Conservation (phyloP, 2,113 vertebrate species). For the Australoheros scitulus region DNA sequence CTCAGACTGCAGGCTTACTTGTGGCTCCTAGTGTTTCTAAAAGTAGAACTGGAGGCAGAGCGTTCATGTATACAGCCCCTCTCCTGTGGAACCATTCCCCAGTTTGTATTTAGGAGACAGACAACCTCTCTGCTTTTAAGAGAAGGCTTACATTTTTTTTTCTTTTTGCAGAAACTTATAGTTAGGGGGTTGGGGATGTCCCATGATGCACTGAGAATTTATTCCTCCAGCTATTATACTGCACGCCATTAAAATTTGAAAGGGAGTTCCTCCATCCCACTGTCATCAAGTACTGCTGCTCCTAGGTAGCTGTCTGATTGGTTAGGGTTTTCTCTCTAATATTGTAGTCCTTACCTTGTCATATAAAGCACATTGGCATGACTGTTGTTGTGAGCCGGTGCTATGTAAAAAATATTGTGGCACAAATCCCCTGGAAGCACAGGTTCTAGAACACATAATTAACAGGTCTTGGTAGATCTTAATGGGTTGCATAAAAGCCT, state of each 20-base stretch:
- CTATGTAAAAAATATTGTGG: background rate
- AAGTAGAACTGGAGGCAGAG: background rate
- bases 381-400: background rate
- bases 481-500: no score
- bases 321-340: background rate
- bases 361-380: background rate
- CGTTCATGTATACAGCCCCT: background rate
- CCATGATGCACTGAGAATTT: background rate
- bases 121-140: background rate
- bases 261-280: background rate
- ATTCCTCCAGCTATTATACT: background rate
- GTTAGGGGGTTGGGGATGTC: background rate
- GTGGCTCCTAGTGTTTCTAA: background rate
- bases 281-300: background rate
- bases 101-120: background rate
- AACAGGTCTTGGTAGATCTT: no score
- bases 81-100: background rate
- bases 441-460: no score
- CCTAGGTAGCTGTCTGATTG: background rate
- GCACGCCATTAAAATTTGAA: background rate
- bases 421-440: no score
- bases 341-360: background rate
- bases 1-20: background rate
- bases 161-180: background rate
- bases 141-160: background rate